phyloP scores from a whole-genome alignment of 2,113 vertebrate genomes.

The Anolis sagrei region DNA sequence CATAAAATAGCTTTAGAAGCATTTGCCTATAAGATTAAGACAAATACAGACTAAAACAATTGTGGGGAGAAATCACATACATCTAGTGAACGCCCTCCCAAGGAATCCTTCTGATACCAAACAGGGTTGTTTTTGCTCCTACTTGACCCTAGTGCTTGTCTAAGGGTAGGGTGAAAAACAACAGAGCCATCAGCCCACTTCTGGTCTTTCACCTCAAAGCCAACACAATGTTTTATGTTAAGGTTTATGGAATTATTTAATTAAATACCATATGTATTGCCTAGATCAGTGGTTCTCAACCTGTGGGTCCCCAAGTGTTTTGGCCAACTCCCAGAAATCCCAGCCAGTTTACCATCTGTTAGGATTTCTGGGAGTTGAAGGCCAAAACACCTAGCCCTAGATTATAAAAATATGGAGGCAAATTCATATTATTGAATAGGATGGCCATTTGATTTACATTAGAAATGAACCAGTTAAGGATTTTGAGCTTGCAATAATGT shows the following conservation, averaged over 20 bases:
- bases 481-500: slow-evolving; percentile 4
- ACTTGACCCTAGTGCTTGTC: not conserved
- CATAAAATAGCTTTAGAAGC: too few relatives aligned
- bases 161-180: not conserved
- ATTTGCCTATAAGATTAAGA: too few relatives aligned
- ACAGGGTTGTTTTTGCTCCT: not conserved
- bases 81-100: not conserved
- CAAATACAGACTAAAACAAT: too few relatives aligned
- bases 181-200: not conserved
- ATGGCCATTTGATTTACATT: not conserved
- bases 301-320: too few relatives aligned
- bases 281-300: too few relatives aligned
- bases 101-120: not conserved
- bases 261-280: not conserved
- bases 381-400: too few relatives aligned
- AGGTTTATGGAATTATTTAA: not conserved
- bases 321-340: too few relatives aligned
- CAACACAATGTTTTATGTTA: slow-evolving; percentile 8
- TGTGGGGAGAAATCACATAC: too few relatives aligned
- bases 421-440: not conserved
- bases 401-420: slow-evolving; percentile 28
- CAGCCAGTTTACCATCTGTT: too few relatives aligned
- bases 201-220: not conserved
- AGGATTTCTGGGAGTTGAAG: too few relatives aligned
- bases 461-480: not conserved